Percentiles rank a stretch among this genome's conserved stretches.
phyloP scores from a whole-genome alignment of 2,113 vertebrate genomes.

The Plotosus lineatus region DNA sequence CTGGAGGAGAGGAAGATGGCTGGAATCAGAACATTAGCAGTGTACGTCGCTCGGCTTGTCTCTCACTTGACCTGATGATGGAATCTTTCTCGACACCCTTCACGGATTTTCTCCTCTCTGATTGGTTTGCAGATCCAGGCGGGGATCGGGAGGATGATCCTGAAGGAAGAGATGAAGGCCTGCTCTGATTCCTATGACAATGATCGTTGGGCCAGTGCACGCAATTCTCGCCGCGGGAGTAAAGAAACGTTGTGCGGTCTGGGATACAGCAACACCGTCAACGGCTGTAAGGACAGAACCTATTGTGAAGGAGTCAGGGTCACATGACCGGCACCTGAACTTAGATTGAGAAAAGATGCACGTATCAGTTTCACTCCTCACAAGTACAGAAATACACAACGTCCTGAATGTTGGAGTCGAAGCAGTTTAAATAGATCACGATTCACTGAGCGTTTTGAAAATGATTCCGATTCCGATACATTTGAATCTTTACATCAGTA shows the following conservation, averaged over 20 bases:
- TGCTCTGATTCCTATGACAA: conserved; percentile 89
- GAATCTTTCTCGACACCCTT: not conserved
- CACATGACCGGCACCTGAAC: too few relatives aligned
- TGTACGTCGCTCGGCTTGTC: conserved; percentile 61
- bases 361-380: too few relatives aligned
- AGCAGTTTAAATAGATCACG: too few relatives aligned
- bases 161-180: conserved; percentile 99
- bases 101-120: conserved; percentile 1
- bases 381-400: too few relatives aligned
- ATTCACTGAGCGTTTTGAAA: too few relatives aligned
- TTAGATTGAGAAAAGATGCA: too few relatives aligned
- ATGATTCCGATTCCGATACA: too few relatives aligned
- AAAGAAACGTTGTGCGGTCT: conserved; percentile 87
- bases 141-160: conserved; percentile 93
- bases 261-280: conserved; percentile 88
- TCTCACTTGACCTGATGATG: not conserved
- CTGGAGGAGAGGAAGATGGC: conserved; percentile 80
- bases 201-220: conserved; percentile 92
- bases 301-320: too few relatives aligned
- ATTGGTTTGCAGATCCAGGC: conserved; percentile 83
- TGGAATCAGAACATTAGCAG: conserved; percentile 82
- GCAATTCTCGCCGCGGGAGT: conserved; percentile 90
- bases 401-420: too few relatives aligned
- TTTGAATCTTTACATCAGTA: too few relatives aligned
- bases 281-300: conserved; percentile 97